Base-by-base conservation (phyloP, 64 coral and sea anemone genomes). In the Montipora efflorescens region DNA sequence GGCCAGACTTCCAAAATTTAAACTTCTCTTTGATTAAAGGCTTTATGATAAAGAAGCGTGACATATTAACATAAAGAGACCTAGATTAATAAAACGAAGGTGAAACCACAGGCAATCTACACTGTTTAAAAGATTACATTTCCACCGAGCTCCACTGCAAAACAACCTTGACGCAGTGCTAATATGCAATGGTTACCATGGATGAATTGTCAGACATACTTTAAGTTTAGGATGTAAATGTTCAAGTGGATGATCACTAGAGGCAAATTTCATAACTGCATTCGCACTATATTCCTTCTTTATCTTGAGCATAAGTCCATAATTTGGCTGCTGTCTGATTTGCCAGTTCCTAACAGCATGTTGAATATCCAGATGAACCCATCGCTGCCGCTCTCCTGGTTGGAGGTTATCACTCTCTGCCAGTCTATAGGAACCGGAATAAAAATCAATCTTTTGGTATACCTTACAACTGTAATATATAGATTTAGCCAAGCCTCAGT, bases 281-380 rank as follows among this genome's bases (percentile, higher is more conserved):
- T 94, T 91, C 16, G 97, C 97, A 68, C 83, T 95, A 18, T 76
- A 75, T 83, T 98, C 97, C 57, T 96, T 98, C 47, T 78, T 77
- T 10, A 78, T 70, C 87, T 98, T 98, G 45, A 98, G 44, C 97
- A 98, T 96, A 16, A 98, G 90, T 28, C 97, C 97, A 76, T 98
- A 98, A 73, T 98, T 98, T 55, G 70, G 68, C 74, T 80, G 88
- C 22, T 88, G 91, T 21, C 88, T 84, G 66, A 91, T 95, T 93
- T 98, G 94, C 97, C 97, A 98, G 49, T 83, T 88, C 57, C 84
- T 82, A 11, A 98, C 18, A 23, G 97, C 91, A 57, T 88, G 77
- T 5, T 92, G 87, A 51, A 98, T 82, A 52, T 98, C 91, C 47
- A 98, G 16, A 43, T 82, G 22, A 64, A 98, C 89, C 97, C 97